Conservation (phyloP, 2,888 invertebrate species). For the Microctonus brassicae region DNA sequence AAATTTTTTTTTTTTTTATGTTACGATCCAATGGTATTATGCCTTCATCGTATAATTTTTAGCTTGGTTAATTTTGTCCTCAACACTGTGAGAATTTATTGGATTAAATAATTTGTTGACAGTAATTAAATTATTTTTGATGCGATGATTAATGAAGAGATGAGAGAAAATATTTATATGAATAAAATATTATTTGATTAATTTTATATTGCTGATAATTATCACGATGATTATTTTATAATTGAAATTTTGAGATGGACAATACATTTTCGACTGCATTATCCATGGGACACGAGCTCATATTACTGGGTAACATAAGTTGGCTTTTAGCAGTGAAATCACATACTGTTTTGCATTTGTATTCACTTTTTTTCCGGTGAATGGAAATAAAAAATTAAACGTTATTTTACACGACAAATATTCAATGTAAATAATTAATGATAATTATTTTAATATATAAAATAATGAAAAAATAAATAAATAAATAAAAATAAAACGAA, state of each 20-base stretch:
- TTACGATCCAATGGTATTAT: conserved; percentile 54
- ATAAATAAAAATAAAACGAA: not conserved
- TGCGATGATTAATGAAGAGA: not conserved
- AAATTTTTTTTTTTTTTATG: not conserved
- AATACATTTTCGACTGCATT: conserved; percentile 49
- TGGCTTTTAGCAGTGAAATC: conserved; percentile 51
- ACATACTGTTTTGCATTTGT: conserved; percentile 25
- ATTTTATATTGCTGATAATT: too few relatives aligned
- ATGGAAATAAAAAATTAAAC: not conserved
- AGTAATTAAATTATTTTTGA: not conserved
- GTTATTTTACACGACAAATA: not conserved
- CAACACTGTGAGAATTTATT: not conserved
- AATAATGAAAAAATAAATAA: not conserved
- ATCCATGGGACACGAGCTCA: conserved; percentile 33
- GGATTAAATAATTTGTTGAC: not conserved
- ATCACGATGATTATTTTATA: not conserved
- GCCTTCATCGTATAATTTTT: conserved; percentile 44
- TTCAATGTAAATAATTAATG: not conserved
- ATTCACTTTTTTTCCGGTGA: not conserved
- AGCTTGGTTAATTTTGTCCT: conserved; percentile 36
- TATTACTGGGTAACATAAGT: conserved; percentile 50
- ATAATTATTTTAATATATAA: not conserved
- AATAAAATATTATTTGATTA: too few relatives aligned
- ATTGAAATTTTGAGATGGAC: conserved; percentile 37
- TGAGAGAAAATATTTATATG: too few relatives aligned